These are phyloP conservation scores for Chaenodraco wilsoni DNA, from an alignment of 2,797 vertebrate genomes.

Conservation along the genomic window DNA sequence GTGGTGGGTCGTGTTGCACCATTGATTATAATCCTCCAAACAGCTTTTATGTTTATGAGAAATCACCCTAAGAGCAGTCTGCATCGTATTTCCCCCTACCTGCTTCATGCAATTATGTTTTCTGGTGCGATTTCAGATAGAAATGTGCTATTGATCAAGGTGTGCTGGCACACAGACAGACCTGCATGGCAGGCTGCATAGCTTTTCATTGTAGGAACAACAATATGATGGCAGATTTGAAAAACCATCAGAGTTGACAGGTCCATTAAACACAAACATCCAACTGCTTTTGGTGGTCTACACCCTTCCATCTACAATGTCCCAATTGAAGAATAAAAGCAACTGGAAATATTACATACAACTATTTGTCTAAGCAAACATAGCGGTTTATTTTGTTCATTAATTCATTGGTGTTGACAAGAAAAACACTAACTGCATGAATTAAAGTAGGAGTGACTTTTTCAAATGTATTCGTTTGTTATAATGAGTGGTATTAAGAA, in stretches of 20 bases:
- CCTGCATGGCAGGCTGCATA: conserved; percentile 58
- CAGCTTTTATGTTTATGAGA: conserved; percentile 85
- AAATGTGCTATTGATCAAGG: conserved; percentile 76
- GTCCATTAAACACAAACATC: conserved; percentile 77
- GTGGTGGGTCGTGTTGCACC: conserved; percentile 79
- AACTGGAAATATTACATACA: conserved; percentile 57
- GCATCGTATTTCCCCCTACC: conserved; percentile 64
- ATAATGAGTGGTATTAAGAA: conserved; percentile 62
- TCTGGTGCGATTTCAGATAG: conserved; percentile 68
- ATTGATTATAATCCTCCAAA: conserved; percentile 84
- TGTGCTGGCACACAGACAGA: conserved; percentile 44
- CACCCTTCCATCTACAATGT: conserved; percentile 66
- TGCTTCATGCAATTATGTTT: conserved; percentile 73
- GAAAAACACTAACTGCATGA: conserved; percentile 18
- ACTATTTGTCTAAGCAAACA: conserved; percentile 25
- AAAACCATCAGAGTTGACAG: conserved; percentile 80
- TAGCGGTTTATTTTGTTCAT: conserved; percentile 19
- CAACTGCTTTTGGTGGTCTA: conserved; percentile 73
- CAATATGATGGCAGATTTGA: conserved; percentile 68
- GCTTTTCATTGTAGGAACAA: conserved; percentile 70
- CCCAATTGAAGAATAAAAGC: conserved; percentile 69
- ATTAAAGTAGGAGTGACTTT: conserved; percentile 37
- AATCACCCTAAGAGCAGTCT: conserved; percentile 78
- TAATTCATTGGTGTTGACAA: not conserved
- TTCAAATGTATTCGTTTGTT: conserved; percentile 35